Conservation (phyloP, 2,113 vertebrate genomes). For the Daboia siamensis region DNA sequence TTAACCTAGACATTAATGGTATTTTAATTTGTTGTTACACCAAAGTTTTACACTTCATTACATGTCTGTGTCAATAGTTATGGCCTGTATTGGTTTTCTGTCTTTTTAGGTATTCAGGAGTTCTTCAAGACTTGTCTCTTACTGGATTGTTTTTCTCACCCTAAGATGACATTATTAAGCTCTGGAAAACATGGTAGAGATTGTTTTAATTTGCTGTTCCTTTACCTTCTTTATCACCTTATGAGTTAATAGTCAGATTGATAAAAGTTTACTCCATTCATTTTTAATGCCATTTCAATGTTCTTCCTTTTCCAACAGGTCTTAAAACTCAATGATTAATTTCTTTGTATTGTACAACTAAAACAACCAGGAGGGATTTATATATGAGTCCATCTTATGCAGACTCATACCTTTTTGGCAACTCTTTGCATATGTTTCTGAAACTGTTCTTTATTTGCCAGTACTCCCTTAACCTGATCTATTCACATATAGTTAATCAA, state of each 20-base stretch:
- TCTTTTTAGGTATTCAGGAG: constrained; percentile 56
- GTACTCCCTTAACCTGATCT: not conserved
- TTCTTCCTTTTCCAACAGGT: not conserved
- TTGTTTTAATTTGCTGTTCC: constrained; percentile 43
- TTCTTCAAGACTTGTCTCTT: constrained; percentile 43
- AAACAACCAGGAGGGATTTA: not conserved
- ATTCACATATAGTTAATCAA: not conserved
- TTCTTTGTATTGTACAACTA: not conserved
- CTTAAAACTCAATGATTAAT: not conserved
- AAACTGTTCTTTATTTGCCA: not conserved
- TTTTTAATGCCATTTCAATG: not conserved
- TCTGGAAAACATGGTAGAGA: constrained; percentile 47
- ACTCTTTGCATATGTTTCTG: not conserved
- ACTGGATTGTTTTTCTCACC: constrained; percentile 53
- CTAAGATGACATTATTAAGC: constrained; percentile 39
- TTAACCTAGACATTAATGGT: constrained; percentile 52
- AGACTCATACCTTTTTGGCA: not conserved
- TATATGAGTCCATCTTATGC: not conserved
- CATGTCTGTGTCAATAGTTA: constrained; percentile 48
- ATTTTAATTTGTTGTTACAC: constrained; percentile 63
- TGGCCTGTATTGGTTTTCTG: constrained; percentile 43
- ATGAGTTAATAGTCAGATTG: constrained; percentile 45
- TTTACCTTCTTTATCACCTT: constrained; percentile 32
- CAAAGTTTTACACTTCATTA: constrained; percentile 52
- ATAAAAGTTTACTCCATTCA: constrained; percentile 8